Evolutionary conservation across 2,113 vertebrate species (phyloP).

Genomic region (Peromyscus maniculatus): DNA sequence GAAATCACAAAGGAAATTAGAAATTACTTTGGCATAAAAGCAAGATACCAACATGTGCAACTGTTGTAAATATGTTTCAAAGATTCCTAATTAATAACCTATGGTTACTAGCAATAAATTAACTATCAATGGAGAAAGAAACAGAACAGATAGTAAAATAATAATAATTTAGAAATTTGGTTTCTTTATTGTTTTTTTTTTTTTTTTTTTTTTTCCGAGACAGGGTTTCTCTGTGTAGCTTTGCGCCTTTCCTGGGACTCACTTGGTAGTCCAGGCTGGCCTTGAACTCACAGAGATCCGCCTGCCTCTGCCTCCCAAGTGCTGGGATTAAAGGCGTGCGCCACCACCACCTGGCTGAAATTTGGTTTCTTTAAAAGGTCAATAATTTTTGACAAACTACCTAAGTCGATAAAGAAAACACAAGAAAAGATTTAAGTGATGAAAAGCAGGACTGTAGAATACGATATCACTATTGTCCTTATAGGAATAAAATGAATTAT

Average conservation of each 20-base stretch:
- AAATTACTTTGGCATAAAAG: conserved; percentile 8
- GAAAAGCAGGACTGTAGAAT: neutral
- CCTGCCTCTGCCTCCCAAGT: too few relatives aligned
- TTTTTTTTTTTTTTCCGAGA: too few relatives aligned
- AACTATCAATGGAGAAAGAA: neutral
- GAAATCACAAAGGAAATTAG: neutral
- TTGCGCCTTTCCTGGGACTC: too few relatives aligned
- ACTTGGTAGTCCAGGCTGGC: too few relatives aligned
- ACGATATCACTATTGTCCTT: neutral
- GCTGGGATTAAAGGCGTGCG: too few relatives aligned
- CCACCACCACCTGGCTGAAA: too few relatives aligned
- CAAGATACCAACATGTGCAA: neutral
- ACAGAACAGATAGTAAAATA: neutral
- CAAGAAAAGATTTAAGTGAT: neutral
- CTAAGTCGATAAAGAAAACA: neutral
- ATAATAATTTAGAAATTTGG: neutral
- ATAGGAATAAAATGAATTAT: neutral
- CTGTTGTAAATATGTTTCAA: neutral
- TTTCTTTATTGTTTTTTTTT: too few relatives aligned
- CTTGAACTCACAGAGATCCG: too few relatives aligned
- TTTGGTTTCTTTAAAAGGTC: neutral
- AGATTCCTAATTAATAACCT: neutral
- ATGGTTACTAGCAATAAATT: neutral
- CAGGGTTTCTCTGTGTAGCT: too few relatives aligned
- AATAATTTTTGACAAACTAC: neutral